Base-by-base conservation (phyloP, 2,797 vertebrate species). In the Enteromius afrohamiltoni region DNA sequence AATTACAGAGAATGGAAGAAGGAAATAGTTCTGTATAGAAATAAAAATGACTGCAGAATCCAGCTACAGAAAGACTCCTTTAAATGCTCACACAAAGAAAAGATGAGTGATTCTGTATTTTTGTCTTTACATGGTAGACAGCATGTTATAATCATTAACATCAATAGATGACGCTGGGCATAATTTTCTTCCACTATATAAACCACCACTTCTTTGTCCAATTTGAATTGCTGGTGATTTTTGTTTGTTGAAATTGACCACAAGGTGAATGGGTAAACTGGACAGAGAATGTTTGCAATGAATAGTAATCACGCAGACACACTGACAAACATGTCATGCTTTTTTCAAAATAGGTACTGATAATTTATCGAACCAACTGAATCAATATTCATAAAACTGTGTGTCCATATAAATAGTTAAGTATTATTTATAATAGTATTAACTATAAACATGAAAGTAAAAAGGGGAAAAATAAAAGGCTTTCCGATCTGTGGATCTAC, bases 1-100 rank as follows among this genome's bases (percentile, higher is more conserved):
- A 91, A 82, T 85, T 88, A 93, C 87, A 91, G 90, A 89, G 88
- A 89, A 90, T 87, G 87, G 31, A 91, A 84, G 75, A 90, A 85
- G 85, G 34, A 91, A 85, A 86, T 88, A 85, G 86, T 69, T 88
- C 83, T 83, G 87, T 79, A 85, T 82, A 87, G 71, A 83, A 87
- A 37, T 68, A 65, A 71, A 58, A 47, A 37, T 88, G 85, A 87
- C 80, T 82, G 77, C 90, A 87, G 85, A 92, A 85, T 40, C 34
- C 67, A 80, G 67, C 51, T 53, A 51, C n/a, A 53, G 70, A 74
- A 74, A 73, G 13, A 47, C 53, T 80, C 53, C 79, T 34, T 23
- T 80, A 70, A 47, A 74, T 78, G 70, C 37, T 80, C 79, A 87
- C 78, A 90, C 86, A 76, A 83, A 80, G 21, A 84, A 89, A 89